Evolutionary conservation across 2,797 vertebrate genomes (phyloP).

Genomic region (Tenualosa thibaudeaui): DNA sequence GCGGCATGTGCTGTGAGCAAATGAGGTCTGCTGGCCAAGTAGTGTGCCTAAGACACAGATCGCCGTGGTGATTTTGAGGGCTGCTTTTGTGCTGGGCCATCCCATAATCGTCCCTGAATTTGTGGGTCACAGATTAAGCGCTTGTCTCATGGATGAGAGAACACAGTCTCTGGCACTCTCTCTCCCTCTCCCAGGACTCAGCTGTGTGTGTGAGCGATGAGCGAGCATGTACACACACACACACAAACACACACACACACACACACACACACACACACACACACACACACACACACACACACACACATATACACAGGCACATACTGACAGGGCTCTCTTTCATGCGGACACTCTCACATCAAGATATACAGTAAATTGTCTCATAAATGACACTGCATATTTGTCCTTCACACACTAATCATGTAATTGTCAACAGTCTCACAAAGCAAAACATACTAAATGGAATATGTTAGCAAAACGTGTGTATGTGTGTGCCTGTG

Average conservation of each 20-base stretch:
- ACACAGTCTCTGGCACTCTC: conserved; percentile 63
- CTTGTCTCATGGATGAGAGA: conserved; percentile 69
- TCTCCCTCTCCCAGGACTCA: conserved; percentile 29
- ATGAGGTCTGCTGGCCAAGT: conserved; percentile 1
- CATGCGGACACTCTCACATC: neutral
- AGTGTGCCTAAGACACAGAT: conserved; percentile 26
- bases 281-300: conserved; percentile 8
- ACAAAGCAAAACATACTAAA: neutral
- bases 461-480: neutral
- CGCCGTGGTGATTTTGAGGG: conserved; percentile 51
- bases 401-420: neutral
- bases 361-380: neutral
- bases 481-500: neutral
- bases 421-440: neutral
- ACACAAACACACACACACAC: neutral
- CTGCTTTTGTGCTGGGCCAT: conserved; percentile 49
- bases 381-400: neutral
- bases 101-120: conserved; percentile 63
- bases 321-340: neutral
- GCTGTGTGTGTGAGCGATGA: neutral
- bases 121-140: conserved; percentile 72
- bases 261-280: neutral
- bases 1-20: neutral
- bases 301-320: neutral
- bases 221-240: neutral